Conservation (phyloP, 2,888 invertebrate genomes). For the Disparrhopalites patrizii region DNA sequence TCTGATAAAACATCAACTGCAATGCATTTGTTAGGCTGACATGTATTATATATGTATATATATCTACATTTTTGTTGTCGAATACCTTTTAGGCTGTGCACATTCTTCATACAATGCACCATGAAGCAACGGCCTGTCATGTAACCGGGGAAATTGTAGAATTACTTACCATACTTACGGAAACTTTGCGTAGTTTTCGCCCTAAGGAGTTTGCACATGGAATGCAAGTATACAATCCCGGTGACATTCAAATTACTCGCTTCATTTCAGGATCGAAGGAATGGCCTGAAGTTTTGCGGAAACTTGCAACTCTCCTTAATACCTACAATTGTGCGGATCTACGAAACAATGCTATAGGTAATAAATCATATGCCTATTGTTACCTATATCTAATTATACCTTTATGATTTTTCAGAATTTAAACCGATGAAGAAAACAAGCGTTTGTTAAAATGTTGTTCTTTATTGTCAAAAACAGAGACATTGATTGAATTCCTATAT, state of each 20-base stretch:
- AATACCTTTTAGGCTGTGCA: conserved; percentile 67
- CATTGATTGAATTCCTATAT: conserved; percentile 72
- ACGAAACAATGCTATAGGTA: conserved; percentile 72
- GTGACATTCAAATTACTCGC: conserved; percentile 42
- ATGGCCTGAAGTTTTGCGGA: conserved; percentile 80
- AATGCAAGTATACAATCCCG: conserved; percentile 32
- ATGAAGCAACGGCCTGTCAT: conserved; percentile 86
- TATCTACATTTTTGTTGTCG: too few relatives aligned
- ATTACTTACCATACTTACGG: conserved; percentile 59
- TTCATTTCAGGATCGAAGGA: conserved; percentile 61
- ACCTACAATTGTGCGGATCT: conserved; percentile 83
- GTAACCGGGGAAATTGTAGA: conserved; percentile 79
- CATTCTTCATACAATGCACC: conserved; percentile 87
- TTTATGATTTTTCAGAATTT: neutral
- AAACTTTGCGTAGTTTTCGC: conserved; percentile 43
- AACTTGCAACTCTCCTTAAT: conserved; percentile 80
- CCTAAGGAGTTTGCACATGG: conserved; percentile 45
- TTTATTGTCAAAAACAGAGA: conserved; percentile 57
- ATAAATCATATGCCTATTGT: conserved; percentile 28
- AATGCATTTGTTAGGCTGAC: neutral
- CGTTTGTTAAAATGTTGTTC: neutral
- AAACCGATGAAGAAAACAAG: neutral
- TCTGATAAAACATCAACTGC: neutral
- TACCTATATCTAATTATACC: neutral
- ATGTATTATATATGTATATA: conserved; percentile 8